phyloP scores from a whole-genome alignment of 1,140 invertebrate species.

The Papilio machaon region DNA sequence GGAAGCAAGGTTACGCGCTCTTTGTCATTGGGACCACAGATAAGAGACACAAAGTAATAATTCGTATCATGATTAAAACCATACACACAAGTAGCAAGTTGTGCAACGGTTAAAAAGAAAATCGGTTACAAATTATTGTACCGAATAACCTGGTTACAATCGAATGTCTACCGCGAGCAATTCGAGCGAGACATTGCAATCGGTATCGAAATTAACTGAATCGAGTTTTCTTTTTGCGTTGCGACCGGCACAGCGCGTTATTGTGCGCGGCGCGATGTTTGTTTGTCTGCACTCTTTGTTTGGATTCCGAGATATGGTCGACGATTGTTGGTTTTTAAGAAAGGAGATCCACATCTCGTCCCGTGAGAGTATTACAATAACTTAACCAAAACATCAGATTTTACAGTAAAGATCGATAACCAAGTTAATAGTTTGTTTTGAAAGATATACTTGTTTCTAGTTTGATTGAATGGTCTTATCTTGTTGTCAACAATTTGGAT shows the following conservation, averaged over 20 bases:
- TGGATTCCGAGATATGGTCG: slow-evolving; percentile 18
- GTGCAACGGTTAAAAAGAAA: background rate
- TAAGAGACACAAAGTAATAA: background rate
- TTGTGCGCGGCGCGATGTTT: background rate
- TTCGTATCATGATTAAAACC: background rate
- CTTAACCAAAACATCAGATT: background rate
- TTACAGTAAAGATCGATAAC: background rate
- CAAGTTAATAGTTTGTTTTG: background rate
- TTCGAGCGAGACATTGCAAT: slow-evolving; percentile 3
- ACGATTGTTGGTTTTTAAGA: slow-evolving; percentile 2
- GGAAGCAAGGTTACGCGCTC: background rate
- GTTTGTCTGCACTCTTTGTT: slow-evolving; percentile 19
- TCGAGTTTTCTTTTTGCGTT: background rate
- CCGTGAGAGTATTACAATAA: background rate
- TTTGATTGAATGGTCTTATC: background rate
- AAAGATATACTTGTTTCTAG: background rate
- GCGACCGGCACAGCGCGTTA: background rate
- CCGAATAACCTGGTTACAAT: slow-evolving; percentile 24
- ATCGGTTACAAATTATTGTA: slow-evolving; percentile 10
- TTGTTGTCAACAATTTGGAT: background rate
- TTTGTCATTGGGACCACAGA: background rate
- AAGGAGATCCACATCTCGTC: slow-evolving; percentile 21
- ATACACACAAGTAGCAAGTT: background rate
- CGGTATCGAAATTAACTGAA: slow-evolving; percentile 3
- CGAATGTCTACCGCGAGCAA: background rate